Conservation (phyloP, 2,888 invertebrate genomes). For the Orthosia cruda region DNA sequence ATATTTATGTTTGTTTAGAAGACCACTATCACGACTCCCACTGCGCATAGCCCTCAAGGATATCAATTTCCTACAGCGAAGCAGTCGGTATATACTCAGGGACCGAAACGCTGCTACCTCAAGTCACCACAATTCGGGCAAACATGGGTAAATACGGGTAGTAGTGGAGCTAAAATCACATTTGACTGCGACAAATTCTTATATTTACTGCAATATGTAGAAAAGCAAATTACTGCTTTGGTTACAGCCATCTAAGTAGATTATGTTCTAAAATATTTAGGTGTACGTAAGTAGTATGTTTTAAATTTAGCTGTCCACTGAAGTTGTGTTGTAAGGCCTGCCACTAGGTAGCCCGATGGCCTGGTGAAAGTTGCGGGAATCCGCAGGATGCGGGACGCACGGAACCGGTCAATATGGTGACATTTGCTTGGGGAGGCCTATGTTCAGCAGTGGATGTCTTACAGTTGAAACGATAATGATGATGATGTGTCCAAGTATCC, state of each 20-base stretch:
- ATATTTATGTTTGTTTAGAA: conserved; percentile 45
- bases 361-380: too few relatives aligned
- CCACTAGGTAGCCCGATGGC: too few relatives aligned
- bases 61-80: conserved; percentile 62
- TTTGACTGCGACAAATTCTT: conserved; percentile 30
- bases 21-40: conserved; percentile 32
- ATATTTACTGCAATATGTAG: background rate
- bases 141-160: conserved; percentile 24
- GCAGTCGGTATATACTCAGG: conserved; percentile 18
- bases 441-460: too few relatives aligned
- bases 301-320: too few relatives aligned
- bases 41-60: conserved; percentile 22
- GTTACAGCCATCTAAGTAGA: too few relatives aligned
- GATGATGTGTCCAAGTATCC: too few relatives aligned
- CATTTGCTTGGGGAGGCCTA: too few relatives aligned
- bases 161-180: conserved; percentile 23
- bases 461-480: too few relatives aligned
- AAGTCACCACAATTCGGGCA: conserved; percentile 26
- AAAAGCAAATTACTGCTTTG: background rate
- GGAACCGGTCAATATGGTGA: too few relatives aligned
- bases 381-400: too few relatives aligned
- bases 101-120: conserved; percentile 16
- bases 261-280: background rate
- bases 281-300: too few relatives aligned
- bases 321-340: too few relatives aligned